These are phyloP conservation scores for Ceratina australensis DNA, from an alignment of 1,140 invertebrate genomes.

Conservation along the genomic window DNA sequence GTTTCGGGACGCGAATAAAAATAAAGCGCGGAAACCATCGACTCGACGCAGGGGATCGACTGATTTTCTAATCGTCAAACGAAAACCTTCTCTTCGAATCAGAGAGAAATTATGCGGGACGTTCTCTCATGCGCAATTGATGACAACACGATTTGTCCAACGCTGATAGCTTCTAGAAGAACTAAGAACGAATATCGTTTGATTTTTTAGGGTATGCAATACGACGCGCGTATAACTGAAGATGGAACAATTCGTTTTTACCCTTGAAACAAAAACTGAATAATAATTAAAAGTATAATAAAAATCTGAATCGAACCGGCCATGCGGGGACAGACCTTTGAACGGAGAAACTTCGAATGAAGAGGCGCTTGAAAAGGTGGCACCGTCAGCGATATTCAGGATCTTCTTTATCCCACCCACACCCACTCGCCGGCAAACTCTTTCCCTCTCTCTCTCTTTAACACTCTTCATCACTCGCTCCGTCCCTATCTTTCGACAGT, in stretches of 20 bases:
- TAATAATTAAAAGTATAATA: no score
- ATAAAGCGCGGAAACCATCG: background rate
- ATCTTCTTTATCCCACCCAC: slow-evolving; percentile 55
- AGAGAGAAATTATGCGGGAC: no score
- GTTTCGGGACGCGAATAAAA: background rate
- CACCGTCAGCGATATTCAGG: slow-evolving; percentile 76
- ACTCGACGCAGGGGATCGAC: background rate
- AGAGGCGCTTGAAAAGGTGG: slow-evolving; percentile 67
- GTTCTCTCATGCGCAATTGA: no score
- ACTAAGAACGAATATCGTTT: no score
- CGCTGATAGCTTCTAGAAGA: no score
- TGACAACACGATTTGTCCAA: no score
- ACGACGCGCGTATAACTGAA: no score
- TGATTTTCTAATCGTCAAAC: background rate
- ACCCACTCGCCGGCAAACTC: slow-evolving; percentile 10
- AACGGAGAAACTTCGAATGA: slow-evolving; percentile 64
- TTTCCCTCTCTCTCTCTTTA: background rate
- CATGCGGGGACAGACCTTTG: slow-evolving; percentile 56
- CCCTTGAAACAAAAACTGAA: no score
- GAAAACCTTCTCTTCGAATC: background rate
- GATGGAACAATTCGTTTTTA: no score
- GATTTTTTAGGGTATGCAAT: no score
- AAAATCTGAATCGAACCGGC: no score
- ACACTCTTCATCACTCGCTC: background rate
- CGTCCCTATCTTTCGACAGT: no score